Percentiles rank a stretch among this genome's conserved stretches.
Conservation (phyloP, 1,140 invertebrate genomes). For the Lepidurus packardi region DNA sequence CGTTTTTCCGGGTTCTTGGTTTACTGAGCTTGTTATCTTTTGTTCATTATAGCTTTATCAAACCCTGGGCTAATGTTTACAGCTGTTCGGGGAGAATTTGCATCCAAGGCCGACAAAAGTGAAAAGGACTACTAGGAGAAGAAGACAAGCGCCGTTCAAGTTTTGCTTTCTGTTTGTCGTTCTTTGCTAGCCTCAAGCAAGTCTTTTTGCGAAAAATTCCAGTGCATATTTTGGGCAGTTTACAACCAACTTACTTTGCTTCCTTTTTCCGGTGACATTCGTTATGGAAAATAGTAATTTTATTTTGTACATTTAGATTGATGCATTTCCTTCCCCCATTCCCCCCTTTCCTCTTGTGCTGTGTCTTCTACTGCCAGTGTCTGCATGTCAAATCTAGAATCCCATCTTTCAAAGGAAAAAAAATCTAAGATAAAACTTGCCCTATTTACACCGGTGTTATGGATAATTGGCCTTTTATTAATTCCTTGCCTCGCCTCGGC, state of each 20-base stretch:
- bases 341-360: background rate
- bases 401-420: background rate
- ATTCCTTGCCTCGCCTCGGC: background rate
- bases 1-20: conserved; percentile 9
- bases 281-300: conserved; percentile 22
- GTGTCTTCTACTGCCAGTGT: background rate
- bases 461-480: conserved; percentile 13
- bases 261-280: conserved; percentile 4
- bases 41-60: background rate
- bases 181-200: background rate
- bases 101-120: background rate
- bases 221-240: conserved; percentile 23
- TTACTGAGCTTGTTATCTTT: background rate
- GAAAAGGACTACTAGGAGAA: background rate
- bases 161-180: conserved; percentile 19
- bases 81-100: background rate
- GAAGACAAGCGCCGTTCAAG: background rate
- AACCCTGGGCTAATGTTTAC: background rate
- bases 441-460: conserved; percentile 19
- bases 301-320: conserved; percentile 19
- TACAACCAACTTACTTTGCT: background rate
- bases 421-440: background rate
- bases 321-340: background rate
- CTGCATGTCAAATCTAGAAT: background rate
- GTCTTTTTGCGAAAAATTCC: conserved; percentile 17